phyloP scores from a whole-genome alignment of 2,888 invertebrate genomes.

The Cordilura impudica region DNA sequence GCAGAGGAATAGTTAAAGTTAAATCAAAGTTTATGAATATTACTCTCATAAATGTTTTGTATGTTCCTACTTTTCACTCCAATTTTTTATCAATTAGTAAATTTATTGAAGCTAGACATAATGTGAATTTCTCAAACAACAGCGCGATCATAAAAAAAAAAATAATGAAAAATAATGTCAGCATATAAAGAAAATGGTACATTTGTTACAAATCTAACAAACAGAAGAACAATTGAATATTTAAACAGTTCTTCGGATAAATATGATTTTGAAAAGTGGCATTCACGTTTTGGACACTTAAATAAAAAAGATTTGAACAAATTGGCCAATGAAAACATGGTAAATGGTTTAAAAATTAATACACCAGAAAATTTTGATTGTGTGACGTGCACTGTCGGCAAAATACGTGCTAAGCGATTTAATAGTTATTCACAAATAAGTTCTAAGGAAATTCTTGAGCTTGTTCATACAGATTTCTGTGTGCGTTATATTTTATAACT shows the following conservation, averaged over 20 bases:
- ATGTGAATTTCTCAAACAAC: not conserved
- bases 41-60: constrained; percentile 29
- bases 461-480: constrained; percentile 1
- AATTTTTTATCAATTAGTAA: constrained; percentile 29
- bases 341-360: constrained; percentile 12
- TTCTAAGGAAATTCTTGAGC: not conserved
- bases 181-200: constrained; percentile 19
- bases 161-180: no score
- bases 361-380: constrained; percentile 21
- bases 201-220: constrained; percentile 8
- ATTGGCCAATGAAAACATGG: constrained; percentile 16
- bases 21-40: constrained; percentile 23
- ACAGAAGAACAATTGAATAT: not conserved
- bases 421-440: not conserved
- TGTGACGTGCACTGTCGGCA: constrained; percentile 32
- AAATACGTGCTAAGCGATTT: not conserved
- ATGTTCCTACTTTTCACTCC: constrained; percentile 35
- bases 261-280: constrained; percentile 19
- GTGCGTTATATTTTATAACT: no score
- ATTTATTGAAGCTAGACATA: constrained; percentile 33
- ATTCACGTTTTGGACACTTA: constrained; percentile 27
- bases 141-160: not conserved
- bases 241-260: constrained; percentile 5
- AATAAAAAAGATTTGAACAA: constrained; percentile 14
- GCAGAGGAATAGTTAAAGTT: constrained; percentile 9